A percentile compares a stretch with the other conserved stretches of the same genome.
Conservation (phyloP, 2,113 vertebrate species). For the Corythaeola cristata region DNA sequence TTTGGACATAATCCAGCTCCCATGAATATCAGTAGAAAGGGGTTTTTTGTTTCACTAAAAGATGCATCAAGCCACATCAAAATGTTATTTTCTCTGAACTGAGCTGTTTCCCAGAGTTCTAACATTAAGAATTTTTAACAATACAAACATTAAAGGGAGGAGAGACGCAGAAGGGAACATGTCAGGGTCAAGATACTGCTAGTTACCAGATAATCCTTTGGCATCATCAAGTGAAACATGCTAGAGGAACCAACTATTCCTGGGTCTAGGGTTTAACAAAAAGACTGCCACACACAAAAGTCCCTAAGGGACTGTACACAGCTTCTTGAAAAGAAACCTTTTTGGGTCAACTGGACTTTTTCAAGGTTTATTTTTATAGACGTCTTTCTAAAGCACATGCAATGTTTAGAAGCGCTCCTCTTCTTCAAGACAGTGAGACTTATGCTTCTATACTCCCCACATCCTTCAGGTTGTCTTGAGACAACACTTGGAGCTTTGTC, state of each 20-base stretch:
- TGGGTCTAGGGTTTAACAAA: neutral
- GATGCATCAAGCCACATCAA: neutral
- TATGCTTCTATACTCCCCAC: slow-evolving; percentile 1
- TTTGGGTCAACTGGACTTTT: neutral
- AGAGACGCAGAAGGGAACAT: neutral
- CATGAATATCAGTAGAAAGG: neutral
- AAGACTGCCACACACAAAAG: neutral
- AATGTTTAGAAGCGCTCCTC: slow-evolving; percentile 5
- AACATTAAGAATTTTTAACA: neutral
- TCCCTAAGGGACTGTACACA: accelerated
- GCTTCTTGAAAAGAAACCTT: neutral
- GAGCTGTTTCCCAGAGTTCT: neutral
- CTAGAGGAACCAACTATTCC: neutral
- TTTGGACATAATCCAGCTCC: slow-evolving; percentile 3
- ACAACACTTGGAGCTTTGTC: slow-evolving; percentile 55
- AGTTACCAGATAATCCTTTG: neutral
- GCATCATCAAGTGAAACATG: neutral
- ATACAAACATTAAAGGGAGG: neutral
- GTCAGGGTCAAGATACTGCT: neutral
- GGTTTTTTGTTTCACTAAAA: neutral
- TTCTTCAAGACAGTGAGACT: neutral
- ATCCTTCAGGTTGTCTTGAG: slow-evolving; percentile 59
- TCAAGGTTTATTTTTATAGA: slow-evolving; percentile 35
- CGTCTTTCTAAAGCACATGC: neutral
- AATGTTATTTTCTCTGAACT: neutral